A percentile compares a stretch with the other conserved stretches of the same genome.
These are phyloP conservation scores for Amorpha juglandis DNA, from an alignment of 2,888 invertebrate genomes.

Conservation along the genomic window DNA sequence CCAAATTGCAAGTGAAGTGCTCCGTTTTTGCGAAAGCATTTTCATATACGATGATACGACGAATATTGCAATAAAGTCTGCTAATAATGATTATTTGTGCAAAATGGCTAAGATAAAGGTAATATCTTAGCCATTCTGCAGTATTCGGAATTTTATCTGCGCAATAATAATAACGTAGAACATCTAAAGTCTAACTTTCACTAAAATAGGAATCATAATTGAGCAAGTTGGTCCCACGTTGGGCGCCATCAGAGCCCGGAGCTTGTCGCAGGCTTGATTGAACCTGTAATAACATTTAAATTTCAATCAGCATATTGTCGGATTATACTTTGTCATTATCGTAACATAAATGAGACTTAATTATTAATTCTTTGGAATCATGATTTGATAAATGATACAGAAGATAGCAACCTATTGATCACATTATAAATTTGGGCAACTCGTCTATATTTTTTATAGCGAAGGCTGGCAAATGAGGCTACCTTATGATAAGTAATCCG, in stretches of 20 bases:
- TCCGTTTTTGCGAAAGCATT: background rate
- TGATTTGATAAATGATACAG: too few species aligned
- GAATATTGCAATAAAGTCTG: slow-evolving; percentile 12
- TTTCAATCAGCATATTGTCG: background rate
- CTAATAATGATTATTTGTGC: slow-evolving; percentile 3
- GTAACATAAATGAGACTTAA: background rate
- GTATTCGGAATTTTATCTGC: slow-evolving; percentile 24
- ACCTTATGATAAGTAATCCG: too few species aligned
- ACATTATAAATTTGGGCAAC: too few species aligned
- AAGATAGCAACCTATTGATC: too few species aligned
- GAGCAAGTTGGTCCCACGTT: slow-evolving; percentile 38
- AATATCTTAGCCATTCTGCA: background rate
- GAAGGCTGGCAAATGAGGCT: too few species aligned
- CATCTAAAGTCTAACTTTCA: slow-evolving; percentile 25
- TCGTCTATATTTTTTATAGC: too few species aligned
- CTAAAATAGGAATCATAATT: slow-evolving; percentile 41
- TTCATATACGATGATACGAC: background rate
- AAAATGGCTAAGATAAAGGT: background rate
- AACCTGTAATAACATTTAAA: slow-evolving; percentile 25
- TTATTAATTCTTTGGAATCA: too few species aligned
- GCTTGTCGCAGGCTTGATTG: slow-evolving; percentile 35
- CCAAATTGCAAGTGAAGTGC: background rate
- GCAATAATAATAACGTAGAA: slow-evolving; percentile 24
- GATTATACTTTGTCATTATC: background rate
- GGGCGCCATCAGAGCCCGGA: slow-evolving; percentile 30